phyloP scores from a whole-genome alignment of 2,113 vertebrate species.

The Archilochus colubris region DNA sequence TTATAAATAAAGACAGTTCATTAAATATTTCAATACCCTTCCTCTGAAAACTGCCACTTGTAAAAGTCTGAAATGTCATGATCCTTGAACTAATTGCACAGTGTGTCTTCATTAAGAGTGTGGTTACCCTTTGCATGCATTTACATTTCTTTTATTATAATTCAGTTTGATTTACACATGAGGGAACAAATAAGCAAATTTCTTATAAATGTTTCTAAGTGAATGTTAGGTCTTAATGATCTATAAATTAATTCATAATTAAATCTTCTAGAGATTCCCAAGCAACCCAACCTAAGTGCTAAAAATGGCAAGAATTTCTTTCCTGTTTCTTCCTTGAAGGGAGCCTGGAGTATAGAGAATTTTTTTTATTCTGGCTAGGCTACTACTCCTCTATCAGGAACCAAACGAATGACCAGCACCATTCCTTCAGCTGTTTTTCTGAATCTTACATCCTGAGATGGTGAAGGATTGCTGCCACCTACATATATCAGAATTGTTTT shows the following conservation, averaged over 20 bases:
- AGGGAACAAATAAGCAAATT: background rate
- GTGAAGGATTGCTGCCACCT: background rate
- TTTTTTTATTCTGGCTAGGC: background rate
- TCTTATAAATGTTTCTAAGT: background rate
- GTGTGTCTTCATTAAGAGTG: background rate
- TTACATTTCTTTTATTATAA: background rate
- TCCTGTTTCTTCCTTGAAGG: background rate
- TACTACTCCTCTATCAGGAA: background rate
- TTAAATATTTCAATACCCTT: background rate
- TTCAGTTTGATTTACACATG: background rate
- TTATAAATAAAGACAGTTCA: conserved; percentile 8
- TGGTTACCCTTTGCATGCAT: background rate
- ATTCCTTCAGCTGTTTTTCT: background rate
- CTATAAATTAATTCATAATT: background rate
- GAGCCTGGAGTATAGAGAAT: background rate
- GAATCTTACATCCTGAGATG: background rate
- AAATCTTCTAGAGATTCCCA: background rate
- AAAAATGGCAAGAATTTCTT: background rate
- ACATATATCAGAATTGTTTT: accelerated
- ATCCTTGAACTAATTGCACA: background rate
- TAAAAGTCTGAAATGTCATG: background rate
- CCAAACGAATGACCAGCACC: accelerated
- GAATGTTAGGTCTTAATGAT: background rate
- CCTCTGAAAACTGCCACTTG: background rate
- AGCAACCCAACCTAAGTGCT: background rate